phyloP scores from a whole-genome alignment of 2,888 invertebrate species.

The Lymantria monacha region DNA sequence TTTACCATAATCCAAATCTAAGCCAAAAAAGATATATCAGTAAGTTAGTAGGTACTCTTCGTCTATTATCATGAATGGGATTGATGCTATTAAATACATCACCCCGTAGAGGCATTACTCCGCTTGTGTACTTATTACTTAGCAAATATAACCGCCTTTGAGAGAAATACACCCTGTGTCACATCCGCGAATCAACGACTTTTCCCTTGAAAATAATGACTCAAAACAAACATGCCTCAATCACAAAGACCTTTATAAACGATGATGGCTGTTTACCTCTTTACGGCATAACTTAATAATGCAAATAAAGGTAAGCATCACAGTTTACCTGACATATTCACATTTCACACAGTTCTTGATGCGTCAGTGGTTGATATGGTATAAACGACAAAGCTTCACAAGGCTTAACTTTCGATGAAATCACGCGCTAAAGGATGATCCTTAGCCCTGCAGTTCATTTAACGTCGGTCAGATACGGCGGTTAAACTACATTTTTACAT shows the following conservation, averaged over 20 bases:
- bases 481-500: constrained; percentile 57
- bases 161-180: constrained; percentile 30
- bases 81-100: too few relatives aligned
- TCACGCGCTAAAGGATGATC: constrained; percentile 41
- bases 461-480: constrained; percentile 54
- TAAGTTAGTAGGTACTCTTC: too few relatives aligned
- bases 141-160: constrained; percentile 14
- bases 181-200: constrained; percentile 51
- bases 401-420: constrained; percentile 42
- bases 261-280: constrained; percentile 68
- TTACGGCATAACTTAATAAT: constrained; percentile 62
- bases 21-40: too few relatives aligned
- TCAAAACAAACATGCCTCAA: constrained; percentile 63
- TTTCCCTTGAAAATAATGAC: constrained; percentile 59
- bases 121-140: too few relatives aligned
- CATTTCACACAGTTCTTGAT: constrained; percentile 43
- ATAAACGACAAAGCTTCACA: constrained; percentile 37
- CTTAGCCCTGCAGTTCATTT: constrained; percentile 65
- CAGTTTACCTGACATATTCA: constrained; percentile 60
- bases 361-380: constrained; percentile 37
- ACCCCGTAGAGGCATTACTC: too few relatives aligned
- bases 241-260: constrained; percentile 69
- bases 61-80: too few relatives aligned
- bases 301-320: constrained; percentile 60
- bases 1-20: too few relatives aligned